Conservation (phyloP, 2,888 invertebrate genomes). For the Sesamia inferens region DNA sequence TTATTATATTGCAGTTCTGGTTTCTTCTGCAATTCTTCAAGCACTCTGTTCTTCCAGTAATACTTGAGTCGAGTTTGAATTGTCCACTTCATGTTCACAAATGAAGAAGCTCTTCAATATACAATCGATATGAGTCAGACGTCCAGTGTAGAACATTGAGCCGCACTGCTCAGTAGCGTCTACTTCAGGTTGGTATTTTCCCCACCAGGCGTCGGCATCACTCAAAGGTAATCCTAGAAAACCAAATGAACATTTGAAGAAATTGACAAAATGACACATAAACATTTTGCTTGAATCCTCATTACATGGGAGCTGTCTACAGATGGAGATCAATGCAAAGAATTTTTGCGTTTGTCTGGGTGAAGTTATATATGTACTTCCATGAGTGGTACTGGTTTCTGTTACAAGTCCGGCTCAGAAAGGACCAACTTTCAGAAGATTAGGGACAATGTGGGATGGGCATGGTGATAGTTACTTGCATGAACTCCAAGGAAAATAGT, state of each 20-base stretch:
- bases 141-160: conserved; percentile 79
- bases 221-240: conserved; percentile 22
- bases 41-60: neutral
- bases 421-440: neutral
- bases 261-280: neutral
- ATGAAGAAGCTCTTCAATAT: conserved; percentile 75
- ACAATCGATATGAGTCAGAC: conserved; percentile 77
- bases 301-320: neutral
- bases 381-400: too few relatives aligned
- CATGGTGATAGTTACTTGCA: neutral
- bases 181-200: conserved; percentile 30
- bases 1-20: neutral
- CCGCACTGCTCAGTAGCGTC: conserved; percentile 73
- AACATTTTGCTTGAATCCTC: neutral
- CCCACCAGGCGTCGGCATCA: conserved; percentile 21
- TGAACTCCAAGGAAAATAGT: neutral
- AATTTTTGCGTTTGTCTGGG: neutral
- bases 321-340: neutral
- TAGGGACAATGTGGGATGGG: too few relatives aligned
- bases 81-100: conserved; percentile 77
- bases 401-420: neutral
- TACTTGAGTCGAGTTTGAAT: conserved; percentile 13
- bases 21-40: neutral
- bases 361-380: neutral
- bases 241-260: neutral